These are phyloP conservation scores for Galeruca laticollis DNA, from an alignment of 2,888 invertebrate genomes.

Conservation along the genomic window DNA sequence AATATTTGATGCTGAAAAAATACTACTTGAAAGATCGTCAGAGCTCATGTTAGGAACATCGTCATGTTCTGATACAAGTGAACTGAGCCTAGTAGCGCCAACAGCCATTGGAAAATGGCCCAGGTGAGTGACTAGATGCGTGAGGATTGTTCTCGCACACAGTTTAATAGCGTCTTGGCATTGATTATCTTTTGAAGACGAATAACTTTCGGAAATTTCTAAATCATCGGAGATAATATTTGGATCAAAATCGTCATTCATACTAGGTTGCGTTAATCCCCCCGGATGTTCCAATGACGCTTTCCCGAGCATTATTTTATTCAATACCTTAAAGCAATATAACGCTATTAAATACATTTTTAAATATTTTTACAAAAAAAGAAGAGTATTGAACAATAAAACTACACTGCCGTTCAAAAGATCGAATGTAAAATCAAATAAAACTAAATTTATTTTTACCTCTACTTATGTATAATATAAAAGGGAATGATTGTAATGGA, in stretches of 20 bases:
- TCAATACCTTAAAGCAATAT: constrained; percentile 68
- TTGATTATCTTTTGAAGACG: constrained; percentile 67
- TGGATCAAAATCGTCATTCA: constrained; percentile 79
- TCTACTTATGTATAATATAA: too few relatives aligned
- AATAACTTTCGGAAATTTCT: constrained; percentile 66
- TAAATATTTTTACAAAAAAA: too few relatives aligned
- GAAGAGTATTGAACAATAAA: too few relatives aligned
- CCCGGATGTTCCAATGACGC: constrained; percentile 68
- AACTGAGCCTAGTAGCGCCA: constrained; percentile 89
- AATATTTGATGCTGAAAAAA: constrained; percentile 86
- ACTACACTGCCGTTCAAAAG: too few relatives aligned
- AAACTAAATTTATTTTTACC: too few relatives aligned
- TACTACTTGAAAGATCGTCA: constrained; percentile 83
- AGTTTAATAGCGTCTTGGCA: constrained; percentile 72
- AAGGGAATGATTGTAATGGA: too few relatives aligned
- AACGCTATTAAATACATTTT: neutral
- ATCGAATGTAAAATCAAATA: too few relatives aligned
- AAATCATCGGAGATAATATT: constrained; percentile 80
- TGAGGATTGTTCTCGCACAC: constrained; percentile 73
- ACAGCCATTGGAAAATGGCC: constrained; percentile 95
- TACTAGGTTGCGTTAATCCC: constrained; percentile 69
- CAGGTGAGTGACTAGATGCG: constrained; percentile 90
- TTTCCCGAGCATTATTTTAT: constrained; percentile 72
- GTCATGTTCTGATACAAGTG: constrained; percentile 92
- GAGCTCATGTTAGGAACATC: constrained; percentile 81